Base-by-base conservation (phyloP, 2,888 invertebrate genomes). In the Mimachlamys varia region DNA sequence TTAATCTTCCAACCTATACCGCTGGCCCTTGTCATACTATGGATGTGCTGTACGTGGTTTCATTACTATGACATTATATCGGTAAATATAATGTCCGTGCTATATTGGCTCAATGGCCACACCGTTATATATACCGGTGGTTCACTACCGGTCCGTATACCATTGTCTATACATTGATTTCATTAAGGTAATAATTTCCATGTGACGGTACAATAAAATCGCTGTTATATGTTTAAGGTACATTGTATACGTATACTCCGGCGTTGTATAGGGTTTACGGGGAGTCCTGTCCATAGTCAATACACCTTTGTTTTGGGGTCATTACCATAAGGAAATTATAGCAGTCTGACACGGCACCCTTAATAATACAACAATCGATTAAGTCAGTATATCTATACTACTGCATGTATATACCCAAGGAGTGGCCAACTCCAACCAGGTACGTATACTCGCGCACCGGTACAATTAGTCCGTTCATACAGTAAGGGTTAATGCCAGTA, bases 361-460 rank as follows among this genome's bases (percentile, higher is more conserved):
- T 76, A 76, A 76, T 76, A 27, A 76, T 76, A 76, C 76, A 76
- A 76, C 76, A 76, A 76, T 76, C 76, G 76, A 76, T 76, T 76
- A 76, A 76, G 76, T 76, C 76, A 76, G 76, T 76, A 76, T 76
- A n/a, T n/a, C n/a, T n/a, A n/a, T n/a, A n/a, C 76, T 76, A 76
- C 76, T 33, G 27, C 15, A 58, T 58, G n/a, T n/a, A 58, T 58
- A 19, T n/a, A 62, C 10, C 44, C 27, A 76, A 76, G 76, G 76
- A 76, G 76, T 76, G 76, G 13, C 76, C 15, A 3, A n/a, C 58
- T 58, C 58, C 19, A 12, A 22, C 76, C 27, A 76, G 76, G 76
- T 33, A 76, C 76, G 33, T 76, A 62, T 76, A 62, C 62, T n/a
- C 62, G 44, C 44, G 44, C 3, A 44, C 44, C 4, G 44, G 76